Conservation (phyloP, 2,113 vertebrate species). For the Arizona elegans region DNA sequence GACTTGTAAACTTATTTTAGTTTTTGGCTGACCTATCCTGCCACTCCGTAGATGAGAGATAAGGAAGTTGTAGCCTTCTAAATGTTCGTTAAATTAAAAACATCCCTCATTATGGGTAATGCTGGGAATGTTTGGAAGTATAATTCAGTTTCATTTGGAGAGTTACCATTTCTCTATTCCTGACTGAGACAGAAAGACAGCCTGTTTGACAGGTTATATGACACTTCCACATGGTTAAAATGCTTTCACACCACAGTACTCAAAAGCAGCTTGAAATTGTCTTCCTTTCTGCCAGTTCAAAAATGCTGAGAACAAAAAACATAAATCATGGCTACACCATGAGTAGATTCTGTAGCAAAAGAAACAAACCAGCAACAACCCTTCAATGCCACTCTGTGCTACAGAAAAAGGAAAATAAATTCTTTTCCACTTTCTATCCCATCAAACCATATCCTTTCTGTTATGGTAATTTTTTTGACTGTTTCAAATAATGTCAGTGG, state of each 20-base stretch:
- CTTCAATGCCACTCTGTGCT: background rate
- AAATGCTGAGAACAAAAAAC: background rate
- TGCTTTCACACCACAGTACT: background rate
- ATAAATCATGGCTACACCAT: background rate
- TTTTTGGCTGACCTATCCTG: background rate
- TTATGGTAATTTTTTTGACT: background rate
- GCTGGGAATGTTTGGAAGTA: background rate
- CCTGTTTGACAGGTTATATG: background rate
- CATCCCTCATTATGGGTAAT: background rate
- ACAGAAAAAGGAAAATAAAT: background rate
- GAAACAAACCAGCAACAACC: background rate
- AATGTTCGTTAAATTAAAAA: background rate
- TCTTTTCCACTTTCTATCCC: background rate
- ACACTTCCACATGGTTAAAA: background rate
- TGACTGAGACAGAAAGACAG: background rate
- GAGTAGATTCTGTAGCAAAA: background rate
- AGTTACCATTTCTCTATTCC: background rate
- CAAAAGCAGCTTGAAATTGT: background rate
- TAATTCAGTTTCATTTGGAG: background rate
- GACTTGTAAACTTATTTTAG: background rate
- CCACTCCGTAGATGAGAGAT: background rate
- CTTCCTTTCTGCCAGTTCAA: background rate
- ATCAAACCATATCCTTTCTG: background rate
- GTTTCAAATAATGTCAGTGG: background rate
- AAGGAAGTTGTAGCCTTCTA: background rate